Conservation (phyloP, 37 sponge, comb jelly and placozoan species). For the Diacarnus erythraeanus region DNA sequence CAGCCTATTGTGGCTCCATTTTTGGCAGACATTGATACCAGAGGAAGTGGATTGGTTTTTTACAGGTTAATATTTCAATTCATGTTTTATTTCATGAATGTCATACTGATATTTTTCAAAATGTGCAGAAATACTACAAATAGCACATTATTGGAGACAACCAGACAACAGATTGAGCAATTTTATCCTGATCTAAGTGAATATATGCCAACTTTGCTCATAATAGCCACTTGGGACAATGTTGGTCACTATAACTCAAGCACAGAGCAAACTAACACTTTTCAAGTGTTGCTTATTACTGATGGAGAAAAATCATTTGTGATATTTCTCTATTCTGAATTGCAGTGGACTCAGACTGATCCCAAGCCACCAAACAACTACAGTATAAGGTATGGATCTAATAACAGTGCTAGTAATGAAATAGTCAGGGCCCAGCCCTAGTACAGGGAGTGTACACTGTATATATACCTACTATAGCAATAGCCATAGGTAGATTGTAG, state of each 20-base stretch:
- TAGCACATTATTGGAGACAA: background rate
- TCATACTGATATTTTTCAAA: background rate
- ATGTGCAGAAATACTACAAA: background rate
- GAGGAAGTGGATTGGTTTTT: background rate
- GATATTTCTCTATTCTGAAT: constrained; percentile 6
- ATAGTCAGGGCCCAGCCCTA: too few species aligned
- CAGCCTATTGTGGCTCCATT: background rate
- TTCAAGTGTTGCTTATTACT: background rate
- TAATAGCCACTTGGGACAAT: background rate
- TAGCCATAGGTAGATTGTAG: too few species aligned
- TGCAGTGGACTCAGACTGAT: constrained; percentile 1
- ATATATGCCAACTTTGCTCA: background rate
- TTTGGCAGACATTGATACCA: background rate
- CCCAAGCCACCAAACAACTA: background rate
- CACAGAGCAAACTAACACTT: background rate
- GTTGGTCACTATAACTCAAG: background rate
- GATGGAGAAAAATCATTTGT: constrained; percentile 10
- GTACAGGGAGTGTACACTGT: too few species aligned
- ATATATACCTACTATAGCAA: too few species aligned
- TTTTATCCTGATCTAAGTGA: background rate
- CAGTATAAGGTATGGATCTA: background rate
- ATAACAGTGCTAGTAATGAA: too few species aligned
- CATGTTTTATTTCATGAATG: background rate
- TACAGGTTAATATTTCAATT: background rate
- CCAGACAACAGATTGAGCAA: background rate